Base-by-base conservation (phyloP, 2,888 invertebrate genomes). In the Caenorhabditis sp. region DNA sequence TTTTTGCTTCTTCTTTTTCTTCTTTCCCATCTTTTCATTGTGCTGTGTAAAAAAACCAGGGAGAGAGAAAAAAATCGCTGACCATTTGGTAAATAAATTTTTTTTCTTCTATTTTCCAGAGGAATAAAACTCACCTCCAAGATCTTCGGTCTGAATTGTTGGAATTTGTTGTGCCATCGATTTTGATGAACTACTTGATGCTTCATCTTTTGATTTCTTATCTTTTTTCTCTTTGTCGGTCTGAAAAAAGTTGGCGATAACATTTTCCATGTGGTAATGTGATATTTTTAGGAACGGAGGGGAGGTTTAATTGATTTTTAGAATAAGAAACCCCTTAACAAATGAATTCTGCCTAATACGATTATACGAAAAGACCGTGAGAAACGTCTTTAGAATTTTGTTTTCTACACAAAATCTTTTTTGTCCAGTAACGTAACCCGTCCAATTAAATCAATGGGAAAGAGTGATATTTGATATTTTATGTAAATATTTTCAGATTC, bases 91-190 rank as follows among this genome's bases (percentile, higher is more conserved):
- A 23, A 21, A 43, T 12, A 43, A 43, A 43, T 14, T 12, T 43
- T 36, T 8, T 36, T 10, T 36, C 5, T 36, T 5, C 36, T 36
- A 36, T 5, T 8, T 4, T 23, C 26, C 10, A 31, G 14, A 27
- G 31, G 2, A 59, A 38, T 4, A 59, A 53, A 14, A 27, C 38
- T 43, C 26, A 70, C 73, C 73, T 56, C 73, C 66, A 17, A 73
- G 27, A 52, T 73, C 73, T 43, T 77, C 77, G 2, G 74, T 77
- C 26, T 69, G 66, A 52, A 77, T 77, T 25, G 67, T 77, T 27
- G 77, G 77, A 60, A 77, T 77, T 1, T 61, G n/a, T 14, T 56
- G 4, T 10, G 49, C 17, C 25, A 60, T 54, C n/a, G 62, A 67
- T 50, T 60, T 67, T 23, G 59, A 43, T 38, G 65, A 59, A 38